Conservation (phyloP, 2,797 vertebrate species). For the Halcyon leucocephala region DNA sequence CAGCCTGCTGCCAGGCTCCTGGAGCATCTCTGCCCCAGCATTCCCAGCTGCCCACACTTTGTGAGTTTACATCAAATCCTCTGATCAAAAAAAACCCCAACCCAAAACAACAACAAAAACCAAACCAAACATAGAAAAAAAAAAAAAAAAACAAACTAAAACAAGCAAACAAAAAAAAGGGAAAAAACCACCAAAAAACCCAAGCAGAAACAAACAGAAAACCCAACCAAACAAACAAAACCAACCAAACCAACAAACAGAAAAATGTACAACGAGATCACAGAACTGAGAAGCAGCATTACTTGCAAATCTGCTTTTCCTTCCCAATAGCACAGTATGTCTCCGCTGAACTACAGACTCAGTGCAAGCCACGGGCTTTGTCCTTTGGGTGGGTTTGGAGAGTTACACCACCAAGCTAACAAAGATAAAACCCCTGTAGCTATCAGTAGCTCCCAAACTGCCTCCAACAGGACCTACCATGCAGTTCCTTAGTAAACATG, state of each 20-base stretch:
- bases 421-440: background rate
- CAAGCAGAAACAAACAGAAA: background rate
- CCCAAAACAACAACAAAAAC: too few species aligned
- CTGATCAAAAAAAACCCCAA: background rate
- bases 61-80: background rate
- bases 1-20: background rate
- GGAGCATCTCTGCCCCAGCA: background rate
- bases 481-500: background rate
- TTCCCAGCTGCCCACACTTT: background rate
- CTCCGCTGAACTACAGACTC: background rate
- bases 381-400: background rate
- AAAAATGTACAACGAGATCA: background rate
- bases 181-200: too few species aligned
- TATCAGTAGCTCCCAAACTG: background rate
- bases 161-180: too few species aligned
- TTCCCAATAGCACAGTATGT: background rate
- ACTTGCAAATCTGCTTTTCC: background rate
- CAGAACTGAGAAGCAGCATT: background rate
- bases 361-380: background rate
- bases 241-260: background rate
- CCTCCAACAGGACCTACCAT: background rate
- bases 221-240: background rate
- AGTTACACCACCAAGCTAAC: accelerated
- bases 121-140: background rate
- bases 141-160: background rate